phyloP scores from a whole-genome alignment of 2,888 invertebrate genomes.

The Oasisia sp. region DNA sequence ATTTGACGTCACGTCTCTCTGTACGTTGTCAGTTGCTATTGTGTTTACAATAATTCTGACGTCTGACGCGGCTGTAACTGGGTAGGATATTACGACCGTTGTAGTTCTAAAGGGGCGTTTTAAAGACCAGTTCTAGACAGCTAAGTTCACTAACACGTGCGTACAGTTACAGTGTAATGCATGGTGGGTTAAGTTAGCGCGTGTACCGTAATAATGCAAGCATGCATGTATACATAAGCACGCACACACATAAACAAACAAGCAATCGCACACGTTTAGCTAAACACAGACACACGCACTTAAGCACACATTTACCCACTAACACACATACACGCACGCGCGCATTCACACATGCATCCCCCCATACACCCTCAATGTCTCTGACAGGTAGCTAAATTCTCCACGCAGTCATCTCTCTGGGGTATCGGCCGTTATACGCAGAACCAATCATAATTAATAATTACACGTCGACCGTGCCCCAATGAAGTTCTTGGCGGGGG shows the following conservation, averaged over 20 bases:
- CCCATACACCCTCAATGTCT: not conserved
- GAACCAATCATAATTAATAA: conserved; percentile 3
- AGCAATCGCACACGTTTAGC: too few species aligned
- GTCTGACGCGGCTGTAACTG: too few species aligned
- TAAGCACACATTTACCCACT: too few species aligned
- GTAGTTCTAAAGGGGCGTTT: not conserved
- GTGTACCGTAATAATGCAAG: not conserved
- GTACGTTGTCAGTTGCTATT: not conserved
- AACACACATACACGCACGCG: not conserved
- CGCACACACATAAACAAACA: not conserved
- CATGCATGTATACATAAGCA: not conserved
- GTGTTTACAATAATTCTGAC: not conserved
- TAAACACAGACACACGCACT: too few species aligned
- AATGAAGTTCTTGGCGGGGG: not conserved
- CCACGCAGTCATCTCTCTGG: not conserved
- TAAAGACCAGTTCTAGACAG: not conserved
- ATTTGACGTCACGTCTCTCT: not conserved
- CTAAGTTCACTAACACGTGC: not conserved
- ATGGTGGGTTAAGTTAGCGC: not conserved
- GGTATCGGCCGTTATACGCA: not conserved
- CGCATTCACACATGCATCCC: not conserved
- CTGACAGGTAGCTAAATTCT: not conserved
- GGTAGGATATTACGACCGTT: too few species aligned
- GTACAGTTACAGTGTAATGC: not conserved
- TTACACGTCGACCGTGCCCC: not conserved